Conservation (phyloP, 2,113 vertebrate genomes). For the Chaetodon trifascialis region DNA sequence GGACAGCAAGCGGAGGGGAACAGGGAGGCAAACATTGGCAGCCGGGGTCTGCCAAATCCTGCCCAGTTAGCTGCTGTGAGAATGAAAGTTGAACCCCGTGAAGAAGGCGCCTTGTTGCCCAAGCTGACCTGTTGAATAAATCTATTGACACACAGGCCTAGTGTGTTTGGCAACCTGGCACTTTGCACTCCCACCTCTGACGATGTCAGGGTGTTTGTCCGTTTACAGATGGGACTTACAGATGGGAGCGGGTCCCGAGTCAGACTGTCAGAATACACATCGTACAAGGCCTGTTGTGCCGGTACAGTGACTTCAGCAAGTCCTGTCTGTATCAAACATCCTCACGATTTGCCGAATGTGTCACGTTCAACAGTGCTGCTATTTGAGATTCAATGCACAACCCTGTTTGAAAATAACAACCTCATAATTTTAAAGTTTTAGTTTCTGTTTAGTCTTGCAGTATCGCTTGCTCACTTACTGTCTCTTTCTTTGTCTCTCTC, state of each 20-base stretch:
- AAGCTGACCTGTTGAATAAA: slow-evolving; percentile 59
- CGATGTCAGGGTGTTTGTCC: slow-evolving; percentile 29
- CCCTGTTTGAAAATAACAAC: not conserved
- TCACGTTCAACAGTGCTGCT: not conserved
- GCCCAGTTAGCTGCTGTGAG: slow-evolving; percentile 48
- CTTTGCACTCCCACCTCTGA: slow-evolving; percentile 29
- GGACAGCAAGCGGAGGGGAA: slow-evolving; percentile 42
- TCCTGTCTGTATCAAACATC: not conserved
- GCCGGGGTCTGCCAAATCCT: slow-evolving; percentile 32
- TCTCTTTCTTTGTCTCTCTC: slow-evolving; percentile 1
- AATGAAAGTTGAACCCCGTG: slow-evolving; percentile 41
- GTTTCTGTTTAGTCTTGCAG: not conserved
- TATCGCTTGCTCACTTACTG: not conserved
- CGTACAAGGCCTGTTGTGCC: not conserved
- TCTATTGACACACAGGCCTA: slow-evolving; percentile 62
- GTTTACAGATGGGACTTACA: slow-evolving; percentile 39
- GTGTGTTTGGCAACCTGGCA: slow-evolving; percentile 57
- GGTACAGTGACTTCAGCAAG: not conserved
- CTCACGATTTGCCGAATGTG: not conserved
- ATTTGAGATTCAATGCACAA: slow-evolving; percentile 3
- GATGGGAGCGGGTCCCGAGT: not conserved
- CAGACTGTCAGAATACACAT: slow-evolving; percentile 24
- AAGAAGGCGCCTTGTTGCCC: slow-evolving; percentile 23
- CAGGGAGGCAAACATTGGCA: slow-evolving; percentile 47
- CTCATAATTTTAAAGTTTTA: not conserved